Conservation (phyloP, 2,113 vertebrate genomes). For the Myiozetetes cayanensis region DNA sequence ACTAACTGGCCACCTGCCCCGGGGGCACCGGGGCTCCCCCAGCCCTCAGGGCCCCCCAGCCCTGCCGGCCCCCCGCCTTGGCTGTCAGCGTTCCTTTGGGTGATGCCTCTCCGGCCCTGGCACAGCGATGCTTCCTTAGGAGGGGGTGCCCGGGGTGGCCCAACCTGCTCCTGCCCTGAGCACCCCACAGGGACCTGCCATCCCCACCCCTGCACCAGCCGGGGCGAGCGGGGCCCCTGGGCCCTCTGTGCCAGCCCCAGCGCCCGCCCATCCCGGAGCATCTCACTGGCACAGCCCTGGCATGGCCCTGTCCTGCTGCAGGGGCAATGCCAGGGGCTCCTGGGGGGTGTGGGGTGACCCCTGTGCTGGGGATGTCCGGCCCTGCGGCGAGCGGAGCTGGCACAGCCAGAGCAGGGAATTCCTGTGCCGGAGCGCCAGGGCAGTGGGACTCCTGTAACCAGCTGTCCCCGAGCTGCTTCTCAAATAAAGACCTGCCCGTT, state of each 20-base stretch:
- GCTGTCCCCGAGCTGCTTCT: not conserved
- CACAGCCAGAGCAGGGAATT: accelerated
- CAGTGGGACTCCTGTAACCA: not conserved
- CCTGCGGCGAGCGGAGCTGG: accelerated
- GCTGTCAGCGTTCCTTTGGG: not conserved
- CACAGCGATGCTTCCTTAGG: not conserved
- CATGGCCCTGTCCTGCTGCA: accelerated
- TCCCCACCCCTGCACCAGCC: not conserved
- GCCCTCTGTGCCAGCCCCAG: too few species aligned
- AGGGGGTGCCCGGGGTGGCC: not conserved
- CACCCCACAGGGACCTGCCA: not conserved
- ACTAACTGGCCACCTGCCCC: not conserved
- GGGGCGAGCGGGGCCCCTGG: not conserved
- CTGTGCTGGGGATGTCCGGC: not conserved
- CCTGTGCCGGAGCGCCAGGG: not conserved
- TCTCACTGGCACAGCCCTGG: not conserved
- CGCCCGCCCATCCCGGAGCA: accelerated
- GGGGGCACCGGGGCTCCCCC: not conserved
- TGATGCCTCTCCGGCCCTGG: not conserved
- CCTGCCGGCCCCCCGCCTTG: not conserved
- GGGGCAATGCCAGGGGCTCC: accelerated
- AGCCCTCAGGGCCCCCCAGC: not conserved
- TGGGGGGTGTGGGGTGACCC: not conserved
- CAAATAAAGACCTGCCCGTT: conserved; percentile 31
- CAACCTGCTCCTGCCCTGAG: not conserved